Evolutionary conservation across 2,113 vertebrate species (phyloP).

Genomic region (Tragelaphus buxtoni): DNA sequence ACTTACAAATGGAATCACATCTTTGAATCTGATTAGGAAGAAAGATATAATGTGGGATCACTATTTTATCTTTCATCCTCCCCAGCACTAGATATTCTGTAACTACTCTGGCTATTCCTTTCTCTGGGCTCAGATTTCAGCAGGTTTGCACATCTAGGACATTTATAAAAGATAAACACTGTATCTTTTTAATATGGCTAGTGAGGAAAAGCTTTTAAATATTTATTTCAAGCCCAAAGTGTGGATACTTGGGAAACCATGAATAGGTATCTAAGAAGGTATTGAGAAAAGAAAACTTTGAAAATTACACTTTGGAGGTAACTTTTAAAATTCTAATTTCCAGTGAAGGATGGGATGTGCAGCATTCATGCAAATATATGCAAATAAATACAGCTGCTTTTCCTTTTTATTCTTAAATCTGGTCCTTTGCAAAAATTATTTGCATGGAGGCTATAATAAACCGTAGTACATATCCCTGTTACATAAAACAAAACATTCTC

Average conservation of each 20-base stretch:
- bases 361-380: not conserved
- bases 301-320: conserved; percentile 6
- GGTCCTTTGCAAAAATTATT: not conserved
- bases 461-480: not conserved
- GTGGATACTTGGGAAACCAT: not conserved
- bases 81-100: not conserved
- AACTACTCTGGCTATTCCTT: not conserved
- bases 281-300: not conserved
- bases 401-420: not conserved
- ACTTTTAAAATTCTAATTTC: conserved; percentile 34
- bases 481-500: conserved; percentile 19
- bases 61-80: not conserved
- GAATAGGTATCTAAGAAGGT: not conserved
- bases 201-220: not conserved
- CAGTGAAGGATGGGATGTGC: not conserved
- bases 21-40: not conserved
- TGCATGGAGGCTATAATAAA: not conserved
- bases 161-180: not conserved
- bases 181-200: not conserved
- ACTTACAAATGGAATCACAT: not conserved
- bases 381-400: conserved; percentile 13
- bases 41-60: rapidly evolving
- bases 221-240: not conserved
- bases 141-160: not conserved
- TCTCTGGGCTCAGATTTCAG: not conserved